Evolutionary conservation across 2,113 vertebrate genomes (phyloP), one percentile per base, ranked within the genome.

Genomic region (Halichoerus grypus): DNA sequence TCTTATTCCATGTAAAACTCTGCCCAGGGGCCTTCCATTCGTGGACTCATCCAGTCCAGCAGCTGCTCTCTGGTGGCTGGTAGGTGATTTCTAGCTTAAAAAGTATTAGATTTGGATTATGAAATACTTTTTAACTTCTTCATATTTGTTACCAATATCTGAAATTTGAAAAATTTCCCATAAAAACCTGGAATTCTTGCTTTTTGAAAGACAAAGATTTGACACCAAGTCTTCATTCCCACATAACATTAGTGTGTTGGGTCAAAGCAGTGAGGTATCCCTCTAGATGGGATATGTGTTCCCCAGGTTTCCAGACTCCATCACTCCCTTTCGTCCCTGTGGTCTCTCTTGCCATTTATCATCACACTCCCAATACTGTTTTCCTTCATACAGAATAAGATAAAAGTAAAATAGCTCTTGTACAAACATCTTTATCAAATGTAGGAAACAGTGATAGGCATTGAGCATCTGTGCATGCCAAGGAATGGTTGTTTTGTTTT

Each of bases 131-230:
- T 59, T 36, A 59, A 67, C 36, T 76, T 87, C 74, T 96, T 72
- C 33, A 90, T 84, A 83, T 51, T 18, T 76, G 14, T 91, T 85
- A 59, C 2, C 53, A 81, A 46, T 82, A 55, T 57, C 31, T 86
- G 77, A 93, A 57, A 59, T 36, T 88, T 69, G 13, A 22, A 81
- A 51, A 77, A 4, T 57, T 46, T 55, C 12, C 19, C 26, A 16
- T 59, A 87, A 92, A 89, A 86, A 33, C 8, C 24, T 10, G 65
- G 55, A 92, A 61, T 46, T 59, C 6, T 28, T 67, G 24, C 55
- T 53, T 94, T 91, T 83, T 89, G 39, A 59, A 88, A 95, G 26
- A 79, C 26, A 74, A 76, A 74, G 3, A 80, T 90, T 39, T 69
- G 49, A 81, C 69, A 79, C n/a, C 6, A 36, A 11, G 7, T 76